Conservation (phyloP, 2,113 vertebrate species). For the Excalfactoria chinensis region DNA sequence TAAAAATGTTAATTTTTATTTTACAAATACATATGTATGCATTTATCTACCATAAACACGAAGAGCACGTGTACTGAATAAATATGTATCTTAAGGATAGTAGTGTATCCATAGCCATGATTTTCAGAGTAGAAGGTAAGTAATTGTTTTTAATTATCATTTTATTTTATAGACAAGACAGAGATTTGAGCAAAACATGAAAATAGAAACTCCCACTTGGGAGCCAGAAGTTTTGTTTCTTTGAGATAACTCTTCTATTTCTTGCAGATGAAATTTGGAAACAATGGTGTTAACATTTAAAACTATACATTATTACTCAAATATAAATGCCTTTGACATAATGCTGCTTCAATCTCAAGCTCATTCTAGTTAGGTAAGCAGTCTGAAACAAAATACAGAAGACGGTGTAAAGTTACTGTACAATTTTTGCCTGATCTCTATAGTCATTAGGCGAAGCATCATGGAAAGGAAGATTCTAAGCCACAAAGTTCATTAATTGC, state of each 20-base stretch:
- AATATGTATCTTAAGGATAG: neutral
- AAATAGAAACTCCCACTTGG: neutral
- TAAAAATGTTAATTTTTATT: neutral
- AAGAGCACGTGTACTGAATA: neutral
- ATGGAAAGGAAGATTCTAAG: neutral
- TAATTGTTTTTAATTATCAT: neutral
- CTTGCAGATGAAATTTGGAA: neutral
- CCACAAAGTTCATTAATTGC: constrained; percentile 23
- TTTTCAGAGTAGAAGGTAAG: neutral
- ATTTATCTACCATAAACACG: neutral
- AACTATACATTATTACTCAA: neutral
- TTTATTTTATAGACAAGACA: neutral
- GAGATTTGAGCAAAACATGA: neutral
- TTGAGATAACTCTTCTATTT: neutral
- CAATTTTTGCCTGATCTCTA: neutral
- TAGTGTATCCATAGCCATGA: neutral
- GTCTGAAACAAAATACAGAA: neutral
- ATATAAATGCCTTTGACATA: neutral
- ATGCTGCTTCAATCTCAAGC: neutral
- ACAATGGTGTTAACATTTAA: neutral
- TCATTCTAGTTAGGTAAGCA: neutral
- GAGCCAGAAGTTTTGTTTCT: neutral
- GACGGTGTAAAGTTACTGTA: neutral
- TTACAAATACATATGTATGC: neutral
- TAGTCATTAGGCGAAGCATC: constrained; percentile 42